These are phyloP conservation scores for Pangasius mekongensis DNA, from an alignment of 2,797 vertebrate genomes.

Conservation along the genomic window DNA sequence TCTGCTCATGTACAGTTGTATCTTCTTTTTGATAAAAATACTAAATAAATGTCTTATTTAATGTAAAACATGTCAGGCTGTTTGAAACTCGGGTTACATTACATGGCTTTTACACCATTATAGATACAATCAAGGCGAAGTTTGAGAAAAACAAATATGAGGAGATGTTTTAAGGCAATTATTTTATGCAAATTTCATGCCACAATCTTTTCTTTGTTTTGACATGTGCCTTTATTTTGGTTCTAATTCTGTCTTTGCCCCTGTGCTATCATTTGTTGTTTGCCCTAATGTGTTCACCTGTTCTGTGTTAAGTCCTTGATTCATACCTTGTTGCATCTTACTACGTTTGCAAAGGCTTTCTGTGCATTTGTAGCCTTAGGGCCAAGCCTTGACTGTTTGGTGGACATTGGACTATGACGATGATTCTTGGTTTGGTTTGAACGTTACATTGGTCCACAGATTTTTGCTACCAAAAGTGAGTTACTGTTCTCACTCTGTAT, in stretches of 20 bases:
- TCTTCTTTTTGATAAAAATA: conserved; percentile 4
- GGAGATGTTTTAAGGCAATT: neutral
- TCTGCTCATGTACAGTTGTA: conserved; percentile 10
- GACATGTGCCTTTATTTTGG: neutral
- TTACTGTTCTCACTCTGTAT: neutral
- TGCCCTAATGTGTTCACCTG: conserved; percentile 2
- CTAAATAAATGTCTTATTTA: conserved; percentile 31
- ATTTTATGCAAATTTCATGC: neutral
- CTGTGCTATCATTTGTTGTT: neutral
- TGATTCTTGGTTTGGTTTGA: neutral
- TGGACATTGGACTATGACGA: neutral
- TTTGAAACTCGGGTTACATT: neutral
- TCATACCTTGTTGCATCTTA: neutral
- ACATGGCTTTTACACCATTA: neutral
- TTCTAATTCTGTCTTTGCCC: neutral
- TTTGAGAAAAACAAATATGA: neutral
- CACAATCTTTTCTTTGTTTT: neutral
- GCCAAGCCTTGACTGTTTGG: neutral
- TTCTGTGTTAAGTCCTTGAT: neutral
- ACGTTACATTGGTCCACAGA: neutral
- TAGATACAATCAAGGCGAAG: neutral
- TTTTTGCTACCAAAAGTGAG: neutral
- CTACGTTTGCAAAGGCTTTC: neutral
- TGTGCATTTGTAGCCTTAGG: neutral
- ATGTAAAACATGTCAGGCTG: conserved; percentile 2